Percentiles rank a stretch among this genome's conserved stretches.
These are phyloP conservation scores for Cyphomyrus discorhynchus DNA, from an alignment of 2,113 vertebrate genomes.

Conservation along the genomic window DNA sequence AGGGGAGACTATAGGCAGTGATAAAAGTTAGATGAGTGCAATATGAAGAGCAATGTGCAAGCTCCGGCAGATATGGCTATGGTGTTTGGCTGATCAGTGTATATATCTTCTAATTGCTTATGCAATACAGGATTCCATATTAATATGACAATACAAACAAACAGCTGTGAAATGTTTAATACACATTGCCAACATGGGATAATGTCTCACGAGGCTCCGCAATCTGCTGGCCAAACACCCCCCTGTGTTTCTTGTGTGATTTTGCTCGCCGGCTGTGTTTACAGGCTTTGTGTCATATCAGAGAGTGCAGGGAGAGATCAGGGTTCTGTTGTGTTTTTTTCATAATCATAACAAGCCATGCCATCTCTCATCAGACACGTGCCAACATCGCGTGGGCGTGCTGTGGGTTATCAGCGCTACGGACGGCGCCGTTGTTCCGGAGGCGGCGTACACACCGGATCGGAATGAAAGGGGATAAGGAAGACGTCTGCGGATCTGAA, in stretches of 20 bases:
- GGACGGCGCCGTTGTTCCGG: background rate
- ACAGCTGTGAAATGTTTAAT: background rate
- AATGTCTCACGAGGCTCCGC: background rate
- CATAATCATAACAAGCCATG: conserved; percentile 8
- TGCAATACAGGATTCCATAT: background rate
- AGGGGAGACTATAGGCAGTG: too few relatives aligned
- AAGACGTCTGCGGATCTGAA: background rate
- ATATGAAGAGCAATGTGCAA: too few relatives aligned
- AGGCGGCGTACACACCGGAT: background rate
- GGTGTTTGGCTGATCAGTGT: background rate
- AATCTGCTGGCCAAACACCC: background rate
- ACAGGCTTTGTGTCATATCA: conserved; percentile 9
- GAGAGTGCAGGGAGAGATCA: background rate
- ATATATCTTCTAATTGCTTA: background rate
- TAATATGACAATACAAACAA: background rate
- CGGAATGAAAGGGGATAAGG: conserved; percentile 5
- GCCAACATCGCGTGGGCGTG: conserved; percentile 13
- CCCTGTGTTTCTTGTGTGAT: conserved; percentile 5
- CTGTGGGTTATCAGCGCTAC: conserved; percentile 1
- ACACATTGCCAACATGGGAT: background rate
- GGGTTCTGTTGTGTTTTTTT: conserved; percentile 4
- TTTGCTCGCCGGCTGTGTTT: conserved; percentile 2
- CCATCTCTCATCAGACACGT: conserved; percentile 19
- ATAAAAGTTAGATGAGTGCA: too few relatives aligned
- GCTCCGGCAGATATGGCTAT: too few relatives aligned